Evolutionary conservation across 2,113 vertebrate species (phyloP), one percentile per base, ranked within the genome.

Genomic region (Gopherus evgoodei): DNA sequence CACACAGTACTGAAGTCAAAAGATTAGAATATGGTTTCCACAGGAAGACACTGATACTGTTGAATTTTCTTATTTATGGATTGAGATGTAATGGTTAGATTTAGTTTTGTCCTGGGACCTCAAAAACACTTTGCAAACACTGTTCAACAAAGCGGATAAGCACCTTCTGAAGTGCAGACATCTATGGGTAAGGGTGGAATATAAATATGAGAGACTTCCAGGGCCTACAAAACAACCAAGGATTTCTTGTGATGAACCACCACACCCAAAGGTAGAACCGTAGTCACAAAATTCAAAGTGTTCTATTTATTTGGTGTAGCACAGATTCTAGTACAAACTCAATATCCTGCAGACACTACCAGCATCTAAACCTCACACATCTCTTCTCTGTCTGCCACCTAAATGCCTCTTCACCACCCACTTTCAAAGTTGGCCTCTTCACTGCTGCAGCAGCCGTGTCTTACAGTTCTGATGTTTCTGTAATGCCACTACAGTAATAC

Each of bases 351-450:
- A 59, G 93, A 59, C 38, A 56, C n/a, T 49, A 24, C 9, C 69
- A 69, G 25, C 1, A 0, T 3, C 25, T 6, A 12, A n/a, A 76
- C 42, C 57, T 12, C 38, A 3, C 1, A 1, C 49, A 35, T 2
- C 35, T 8, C 13, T 25, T 57, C 42, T 53, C 35, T 35, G 14
- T 1, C 24, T 57, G 11, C 56, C 24, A 27, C 83, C 4, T 14
- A 87, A 53, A 11, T 8, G n/a, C 16, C 69, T 59, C 57, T 47
- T 72, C 50, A 49, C 24, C 11, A 19, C 38, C 11, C 2, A 56
- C 13, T 4, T 31, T 80, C 27, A 50, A 5, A 59, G 57, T 59
- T 29, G 57, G 57, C 22, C 35, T 38, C 25, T 65, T 59, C 56
- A 62, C 72, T 27, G 2, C 3, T 1, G 35, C 8, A 80, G 16